Base-by-base conservation (phyloP, 2,113 vertebrate genomes). In the Hemibagrus wyckioides region DNA sequence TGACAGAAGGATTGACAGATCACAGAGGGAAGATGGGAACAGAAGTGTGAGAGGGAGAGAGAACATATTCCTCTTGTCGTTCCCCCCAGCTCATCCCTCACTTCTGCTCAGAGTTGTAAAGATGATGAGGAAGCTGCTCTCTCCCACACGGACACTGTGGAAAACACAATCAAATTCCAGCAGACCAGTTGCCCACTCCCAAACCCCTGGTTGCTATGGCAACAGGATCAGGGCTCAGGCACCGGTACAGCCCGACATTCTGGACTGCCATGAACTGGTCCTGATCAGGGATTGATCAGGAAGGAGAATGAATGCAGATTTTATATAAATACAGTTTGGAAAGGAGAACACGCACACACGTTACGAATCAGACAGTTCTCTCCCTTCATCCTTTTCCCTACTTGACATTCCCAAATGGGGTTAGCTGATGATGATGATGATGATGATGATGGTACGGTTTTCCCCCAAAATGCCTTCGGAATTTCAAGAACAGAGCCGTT, bases 91-190 rank as follows among this genome's bases (percentile, higher is more conserved):
- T 86, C 15, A 8, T 83, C 25, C 84, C 63, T 80, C 65, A 85
- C 88, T 85, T 89, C 73, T 30, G 15, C 79, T 77, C 84, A 83
- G 67, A 86, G 76, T 19, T 85, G 87, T 82, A n/a, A 84, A 89
- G 90, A 92, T 84, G 85, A 87, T 88, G 89, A 69, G 69, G 86
- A 89, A 87, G 77, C 63, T 30, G 36, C 84, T 83, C 89, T 84
- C 79, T 88, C 84, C 87, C 77, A 63, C 7, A 11, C 54, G 56
- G 23, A 39, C 57, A 48, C 33, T 8, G 4, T 17, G 15, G 82
- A 69, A 54, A 44, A 52, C 23, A 54, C 50, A 56, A 71, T n/a
- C 6, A 11, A 17, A 41, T 77, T 79, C 76, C 36, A 28, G 65
- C 83, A 54, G 17, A 19, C 54, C 4, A 11, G 52, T 81, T 39